These are phyloP conservation scores for Martes flavigula DNA, from an alignment of 2,797 vertebrate genomes.

Conservation along the genomic window DNA sequence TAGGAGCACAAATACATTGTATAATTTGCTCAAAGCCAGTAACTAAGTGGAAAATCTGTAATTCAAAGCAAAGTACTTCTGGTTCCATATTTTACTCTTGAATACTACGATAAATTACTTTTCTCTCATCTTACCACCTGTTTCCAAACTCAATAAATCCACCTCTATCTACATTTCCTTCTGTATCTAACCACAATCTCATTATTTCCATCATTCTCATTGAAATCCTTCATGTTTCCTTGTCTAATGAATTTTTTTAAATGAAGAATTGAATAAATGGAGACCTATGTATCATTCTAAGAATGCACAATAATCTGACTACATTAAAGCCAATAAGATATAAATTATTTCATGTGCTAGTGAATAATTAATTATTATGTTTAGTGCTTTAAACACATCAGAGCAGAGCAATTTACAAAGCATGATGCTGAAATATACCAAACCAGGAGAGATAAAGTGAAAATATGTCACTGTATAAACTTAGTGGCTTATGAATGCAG, in stretches of 20 bases:
- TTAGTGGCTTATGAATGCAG: neutral
- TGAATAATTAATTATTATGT: neutral
- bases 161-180: neutral
- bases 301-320: neutral
- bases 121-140: neutral
- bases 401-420: neutral
- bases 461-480: neutral
- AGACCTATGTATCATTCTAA: neutral
- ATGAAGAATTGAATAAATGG: neutral
- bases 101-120: neutral
- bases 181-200: neutral
- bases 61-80: neutral
- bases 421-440: neutral
- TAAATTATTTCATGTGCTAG: neutral
- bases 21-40: neutral
- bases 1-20: neutral
- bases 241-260: neutral
- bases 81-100: neutral
- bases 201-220: neutral
- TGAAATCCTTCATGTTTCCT: neutral
- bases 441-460: neutral
- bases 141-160: neutral
- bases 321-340: neutral
- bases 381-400: neutral
- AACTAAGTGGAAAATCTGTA: neutral